Base-by-base conservation (phyloP, 2,113 vertebrate genomes). In the Orthonyx spaldingii region DNA sequence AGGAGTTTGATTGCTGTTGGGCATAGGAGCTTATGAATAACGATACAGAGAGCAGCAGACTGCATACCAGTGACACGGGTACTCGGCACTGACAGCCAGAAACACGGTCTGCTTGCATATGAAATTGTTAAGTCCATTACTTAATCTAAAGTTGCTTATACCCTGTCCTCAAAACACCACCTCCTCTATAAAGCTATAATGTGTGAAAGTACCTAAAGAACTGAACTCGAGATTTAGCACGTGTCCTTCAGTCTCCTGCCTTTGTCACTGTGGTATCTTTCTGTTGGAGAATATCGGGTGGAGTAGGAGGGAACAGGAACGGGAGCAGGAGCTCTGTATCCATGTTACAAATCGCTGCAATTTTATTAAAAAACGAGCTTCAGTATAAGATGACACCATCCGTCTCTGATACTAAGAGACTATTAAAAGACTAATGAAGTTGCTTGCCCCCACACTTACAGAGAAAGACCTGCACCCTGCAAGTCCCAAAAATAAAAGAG, bases 11-110 rank as follows among this genome's bases (percentile, higher is more conserved):
- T 35, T 78, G 90, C 92, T 84, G 79, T 81, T 88, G 2, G 1
- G 85, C 66, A 87, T 17, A 71, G 83, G 21, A 93, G 90, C 86
- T 96, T 49, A 87, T 61, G 92, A 90, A 96, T 84, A 95, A 61
- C 33, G 89, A 89, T 57, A 64, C 60, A 71, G 88, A 56, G 92
- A 92, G 56, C 85, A 81, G 92, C 92, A 95, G 85, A 26, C 85
- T 56, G 83, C 83, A 1, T 81, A 66, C n/a, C 4, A 8, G 84
- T 37, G 78, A 50, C 87, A 83, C 1, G 3, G 81, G n/a, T 61
- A 60, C 74, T 37, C 0, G 0, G 90, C 47, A 19, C 88, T 75
- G 83, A 89, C 90, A 95, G 83, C 59, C 79, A 41, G 76, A 64
- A 42, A 89, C 63, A 44, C 33, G 2, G 14, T 3, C 74, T 59